Conservation (phyloP, 2,113 vertebrate species). For the Dipodomys stephensi region DNA sequence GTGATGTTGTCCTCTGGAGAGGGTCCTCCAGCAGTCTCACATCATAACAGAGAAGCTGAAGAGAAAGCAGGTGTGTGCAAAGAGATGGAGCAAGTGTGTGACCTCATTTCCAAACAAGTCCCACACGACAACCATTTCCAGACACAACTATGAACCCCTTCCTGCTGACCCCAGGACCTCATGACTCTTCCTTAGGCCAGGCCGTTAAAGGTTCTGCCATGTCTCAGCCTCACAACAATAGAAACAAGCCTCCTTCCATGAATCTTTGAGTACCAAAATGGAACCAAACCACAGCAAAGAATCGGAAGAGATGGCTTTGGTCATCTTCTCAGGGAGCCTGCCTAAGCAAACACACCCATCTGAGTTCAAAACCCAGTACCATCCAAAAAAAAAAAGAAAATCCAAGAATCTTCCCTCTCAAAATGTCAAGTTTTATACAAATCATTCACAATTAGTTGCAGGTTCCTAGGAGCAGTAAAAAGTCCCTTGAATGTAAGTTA, state of each 20-base stretch:
- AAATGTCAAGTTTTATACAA: conserved; percentile 23
- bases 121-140: background rate
- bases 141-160: background rate
- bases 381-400: background rate
- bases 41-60: background rate
- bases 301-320: background rate
- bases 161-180: too few relatives aligned
- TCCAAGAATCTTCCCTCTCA: background rate
- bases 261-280: background rate
- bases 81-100: background rate
- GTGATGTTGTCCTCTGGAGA: background rate
- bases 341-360: too few relatives aligned
- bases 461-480: background rate
- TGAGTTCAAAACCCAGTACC: too few relatives aligned
- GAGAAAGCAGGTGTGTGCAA: background rate
- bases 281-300: background rate
- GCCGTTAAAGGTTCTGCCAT: background rate
- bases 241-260: background rate
- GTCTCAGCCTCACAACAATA: background rate
- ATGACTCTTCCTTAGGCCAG: background rate
- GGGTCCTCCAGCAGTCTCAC: background rate
- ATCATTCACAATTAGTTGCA: conserved; percentile 29
- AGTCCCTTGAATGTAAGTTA: background rate
- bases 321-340: background rate
- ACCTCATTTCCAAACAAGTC: background rate